Conservation (phyloP, 1,140 invertebrate species). For the Zaprionus camerounensis region DNA sequence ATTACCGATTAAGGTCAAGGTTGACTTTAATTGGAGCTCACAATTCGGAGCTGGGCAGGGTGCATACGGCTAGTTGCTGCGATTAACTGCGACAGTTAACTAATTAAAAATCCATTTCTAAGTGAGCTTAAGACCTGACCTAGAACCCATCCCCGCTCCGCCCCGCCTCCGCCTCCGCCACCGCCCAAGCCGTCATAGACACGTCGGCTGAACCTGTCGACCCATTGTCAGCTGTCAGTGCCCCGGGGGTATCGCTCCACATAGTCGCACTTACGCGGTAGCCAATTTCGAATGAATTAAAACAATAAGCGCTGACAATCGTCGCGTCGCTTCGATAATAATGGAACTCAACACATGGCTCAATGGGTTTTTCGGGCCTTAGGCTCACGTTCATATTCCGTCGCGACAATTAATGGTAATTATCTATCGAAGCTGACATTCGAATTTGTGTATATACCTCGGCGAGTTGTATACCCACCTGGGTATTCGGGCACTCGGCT, state of each 20-base stretch:
- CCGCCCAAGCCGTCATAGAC: neutral
- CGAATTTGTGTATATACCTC: constrained; percentile 42
- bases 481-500: constrained; percentile 19
- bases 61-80: constrained; percentile 21
- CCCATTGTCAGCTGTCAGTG: constrained; percentile 37
- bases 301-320: constrained; percentile 76
- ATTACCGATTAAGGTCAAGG: constrained; percentile 78
- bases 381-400: constrained; percentile 43
- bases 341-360: constrained; percentile 62
- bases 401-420: constrained; percentile 75
- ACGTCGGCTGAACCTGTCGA: constrained; percentile 34
- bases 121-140: constrained; percentile 12
- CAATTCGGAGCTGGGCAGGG: neutral
- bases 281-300: constrained; percentile 55
- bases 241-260: constrained; percentile 22
- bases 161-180: constrained; percentile 20
- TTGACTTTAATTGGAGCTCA: constrained; percentile 63
- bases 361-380: constrained; percentile 59
- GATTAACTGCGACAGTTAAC: constrained; percentile 32
- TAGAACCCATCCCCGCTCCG: constrained; percentile 6
- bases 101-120: constrained; percentile 78
- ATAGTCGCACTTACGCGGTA: constrained; percentile 18
- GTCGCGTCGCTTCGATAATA: constrained; percentile 34
- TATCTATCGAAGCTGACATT: constrained; percentile 60
- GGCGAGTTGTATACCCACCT: constrained; percentile 16